Evolutionary conservation across 2,888 invertebrate species (phyloP), one percentile per base, ranked within the genome.

Genomic region (Danaus chrysippus): DNA sequence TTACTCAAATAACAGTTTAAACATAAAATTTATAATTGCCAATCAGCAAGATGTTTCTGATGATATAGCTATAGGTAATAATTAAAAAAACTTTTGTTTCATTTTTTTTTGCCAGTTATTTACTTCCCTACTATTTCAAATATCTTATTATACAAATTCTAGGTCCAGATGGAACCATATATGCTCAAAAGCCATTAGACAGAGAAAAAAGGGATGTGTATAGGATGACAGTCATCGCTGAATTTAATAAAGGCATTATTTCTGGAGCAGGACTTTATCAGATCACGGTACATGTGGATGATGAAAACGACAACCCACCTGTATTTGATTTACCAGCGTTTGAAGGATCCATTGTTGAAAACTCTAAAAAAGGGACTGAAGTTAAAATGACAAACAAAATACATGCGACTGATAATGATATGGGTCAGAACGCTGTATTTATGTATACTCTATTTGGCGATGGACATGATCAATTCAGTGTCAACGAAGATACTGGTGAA

Each of bases 251-350:
- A 76, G 95, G 95, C 9, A 81, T 93, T 65, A 92, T 93, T 61
- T 93, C 93, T 66, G 94, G 94, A 9, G 94, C 94, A 56, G 95
- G 95, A 1, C 94, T 96, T 62, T 96, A 95, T 76, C 96, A 96
- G 92, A 94, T 96, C 0, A 94, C 94, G 11, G 92, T 97, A 42
- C 90, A 94, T 60, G 96, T 97, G 0, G 95, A 96, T 65, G 97
- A 97, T 76, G 96, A 96, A 66, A 97, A 97, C 75, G 97, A 97
- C 75, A 97, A 97, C 75, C 92, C 96, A 3, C 98, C 98, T 0
- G 82, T 93, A 62, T 98, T 98, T 79, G 94, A 94, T 68, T 84
- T 92, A 11, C 77, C 92, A 0, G 80, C 90, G 0, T 98, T 97
- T 77, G 95, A 96, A 73, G 96, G 96, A 1, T 91, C 92, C 65